Evolutionary conservation across 2,888 invertebrate genomes (phyloP).

Genomic region (Dyspetes luteomarginatus): DNA sequence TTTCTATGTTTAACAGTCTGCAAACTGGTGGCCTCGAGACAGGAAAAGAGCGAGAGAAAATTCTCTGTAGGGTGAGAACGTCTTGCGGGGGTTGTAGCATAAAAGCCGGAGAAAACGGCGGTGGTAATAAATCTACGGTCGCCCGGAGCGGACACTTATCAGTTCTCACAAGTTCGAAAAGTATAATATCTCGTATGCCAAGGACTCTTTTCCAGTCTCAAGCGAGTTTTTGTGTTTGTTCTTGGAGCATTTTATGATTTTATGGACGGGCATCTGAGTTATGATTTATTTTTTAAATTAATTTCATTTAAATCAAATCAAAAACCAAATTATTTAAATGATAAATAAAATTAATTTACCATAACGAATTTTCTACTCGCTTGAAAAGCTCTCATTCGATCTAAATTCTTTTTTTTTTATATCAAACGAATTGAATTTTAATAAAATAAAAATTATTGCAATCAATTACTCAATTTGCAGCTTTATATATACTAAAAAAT

Average conservation of each 20-base stretch:
- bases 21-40: conserved; percentile 14
- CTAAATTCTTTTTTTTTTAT: too few relatives aligned
- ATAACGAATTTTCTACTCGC: too few relatives aligned
- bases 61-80: conserved; percentile 66
- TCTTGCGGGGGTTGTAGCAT: conserved; percentile 19
- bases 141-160: conserved; percentile 81
- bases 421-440: too few relatives aligned
- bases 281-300: too few relatives aligned
- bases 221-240: background rate
- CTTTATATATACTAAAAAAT: background rate
- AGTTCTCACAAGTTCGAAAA: conserved; percentile 72
- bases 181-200: conserved; percentile 45
- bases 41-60: conserved; percentile 53
- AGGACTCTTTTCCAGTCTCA: conserved; percentile 20
- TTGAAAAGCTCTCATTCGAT: too few relatives aligned
- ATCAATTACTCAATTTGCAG: too few relatives aligned
- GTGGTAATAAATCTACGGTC: conserved; percentile 80
- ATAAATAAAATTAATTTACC: too few relatives aligned
- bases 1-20: conserved; percentile 13
- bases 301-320: too few relatives aligned
- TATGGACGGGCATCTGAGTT: too few relatives aligned
- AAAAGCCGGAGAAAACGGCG: conserved; percentile 43
- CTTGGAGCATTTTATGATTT: background rate
- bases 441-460: too few relatives aligned
- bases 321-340: too few relatives aligned